Evolutionary conservation across 1,140 invertebrate genomes (phyloP), one percentile per base, ranked within the genome.

Genomic region (Drosophila sproati): DNA sequence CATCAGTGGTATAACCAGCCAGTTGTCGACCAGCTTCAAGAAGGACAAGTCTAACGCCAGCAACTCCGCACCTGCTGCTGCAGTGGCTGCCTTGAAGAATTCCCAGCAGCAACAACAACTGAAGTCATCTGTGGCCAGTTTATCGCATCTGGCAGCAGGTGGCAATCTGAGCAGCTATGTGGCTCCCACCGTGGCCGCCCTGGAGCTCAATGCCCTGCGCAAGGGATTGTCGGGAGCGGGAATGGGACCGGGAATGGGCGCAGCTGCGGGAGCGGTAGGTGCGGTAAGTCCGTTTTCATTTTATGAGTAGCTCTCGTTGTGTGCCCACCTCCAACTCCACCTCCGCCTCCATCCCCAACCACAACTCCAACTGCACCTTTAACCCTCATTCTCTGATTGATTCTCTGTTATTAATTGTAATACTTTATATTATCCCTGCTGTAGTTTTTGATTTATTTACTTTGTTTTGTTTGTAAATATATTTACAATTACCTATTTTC

Each of bases 261-360:
- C 64, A 57, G 71, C 55, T 69, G 56, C 71, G 64, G 71, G 71
- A 73, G 64, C 71, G 50, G 71, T 73, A 86, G 86, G 81, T 77
- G 86, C 86, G 86, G 86, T 90, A 89, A 89, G 86, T 89, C 86
- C 86, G 87, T 89, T 90, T 90, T 85, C 86, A 86, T 73, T 86
- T 73, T 89, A 89, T 88, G 80, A 79, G 78, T 73, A 73, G 73
- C 60, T 73, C 68, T 67, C 68, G 69, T 71, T 71, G 73, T 71
- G 68, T 82, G 78, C 75, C 79, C 81, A 80, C 73, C 66, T 81
- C 67, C 68, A 48, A 71, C 51, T 54, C 66, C 64, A 69, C 59
- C 63, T 59, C 74, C 71, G 78, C 51, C 70, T 78, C 73, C 43
- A 52, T n/a, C 10, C 39, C 39, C 39, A n/a, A 8, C 3, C 10